Evolutionary conservation across 2,113 vertebrate species (phyloP).

Genomic region (Mungos mungo): DNA sequence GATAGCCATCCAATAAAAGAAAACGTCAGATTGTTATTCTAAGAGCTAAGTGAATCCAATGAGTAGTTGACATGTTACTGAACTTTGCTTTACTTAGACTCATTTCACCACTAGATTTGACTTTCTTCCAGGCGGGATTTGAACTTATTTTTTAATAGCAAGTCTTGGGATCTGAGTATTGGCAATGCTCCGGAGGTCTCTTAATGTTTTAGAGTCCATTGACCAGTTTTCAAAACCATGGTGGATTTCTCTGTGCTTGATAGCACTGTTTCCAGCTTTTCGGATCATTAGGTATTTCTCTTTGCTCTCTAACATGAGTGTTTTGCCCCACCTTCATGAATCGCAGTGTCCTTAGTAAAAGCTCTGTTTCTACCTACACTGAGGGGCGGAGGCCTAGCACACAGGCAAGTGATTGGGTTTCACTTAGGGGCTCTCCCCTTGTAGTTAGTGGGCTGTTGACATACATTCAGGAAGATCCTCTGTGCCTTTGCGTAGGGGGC

Average conservation of each 20-base stretch:
- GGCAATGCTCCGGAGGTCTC: neutral
- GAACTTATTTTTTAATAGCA: neutral
- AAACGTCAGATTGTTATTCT: neutral
- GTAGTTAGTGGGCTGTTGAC: rapidly evolving
- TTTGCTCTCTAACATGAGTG: neutral
- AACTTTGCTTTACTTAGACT: neutral
- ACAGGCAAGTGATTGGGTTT: neutral
- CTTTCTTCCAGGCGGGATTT: neutral
- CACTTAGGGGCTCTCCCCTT: neutral
- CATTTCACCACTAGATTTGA: neutral
- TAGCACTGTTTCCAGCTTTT: rapidly evolving
- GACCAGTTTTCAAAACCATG: neutral
- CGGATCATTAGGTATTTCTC: neutral
- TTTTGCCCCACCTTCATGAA: neutral
- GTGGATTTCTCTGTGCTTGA: neutral
- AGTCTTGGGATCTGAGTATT: neutral
- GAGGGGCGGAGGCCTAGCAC: too few species aligned
- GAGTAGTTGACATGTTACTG: neutral
- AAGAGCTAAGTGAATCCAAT: too few species aligned
- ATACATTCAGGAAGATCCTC: neutral
- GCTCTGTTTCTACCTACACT: neutral
- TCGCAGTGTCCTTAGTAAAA: rapidly evolving
- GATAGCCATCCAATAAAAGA: too few species aligned
- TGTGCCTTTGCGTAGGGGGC: rapidly evolving
- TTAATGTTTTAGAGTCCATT: neutral